A percentile compares a stretch with the other conserved stretches of the same genome.
phyloP scores from a whole-genome alignment of 35 echinoderm and acorn worm species.

The Stichopus chloronotus region DNA sequence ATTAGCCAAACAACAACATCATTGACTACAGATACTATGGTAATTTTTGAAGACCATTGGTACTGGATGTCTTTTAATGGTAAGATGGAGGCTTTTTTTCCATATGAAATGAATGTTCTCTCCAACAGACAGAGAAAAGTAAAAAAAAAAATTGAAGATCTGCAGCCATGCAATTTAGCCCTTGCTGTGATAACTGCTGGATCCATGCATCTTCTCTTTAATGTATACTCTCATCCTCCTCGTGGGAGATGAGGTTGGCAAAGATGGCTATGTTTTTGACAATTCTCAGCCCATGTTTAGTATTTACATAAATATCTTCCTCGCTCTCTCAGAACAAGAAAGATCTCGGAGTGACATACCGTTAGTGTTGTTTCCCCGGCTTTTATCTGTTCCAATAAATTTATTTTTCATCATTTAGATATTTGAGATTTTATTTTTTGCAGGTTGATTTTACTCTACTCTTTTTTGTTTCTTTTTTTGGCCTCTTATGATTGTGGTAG shows the following conservation, averaged over 20 bases:
- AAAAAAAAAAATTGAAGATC: too few species aligned
- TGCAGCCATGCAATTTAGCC: not conserved
- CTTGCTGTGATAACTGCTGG: not conserved
- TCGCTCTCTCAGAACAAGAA: not conserved
- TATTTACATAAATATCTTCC: slow-evolving; percentile 46
- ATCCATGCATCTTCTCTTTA: not conserved
- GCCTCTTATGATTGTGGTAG: not conserved
- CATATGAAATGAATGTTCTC: not conserved
- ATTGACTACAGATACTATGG: too few species aligned
- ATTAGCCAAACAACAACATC: too few species aligned
- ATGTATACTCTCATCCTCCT: not conserved
- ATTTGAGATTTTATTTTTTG: not conserved
- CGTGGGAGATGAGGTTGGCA: not conserved
- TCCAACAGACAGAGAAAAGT: too few species aligned
- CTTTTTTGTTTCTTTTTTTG: not conserved
- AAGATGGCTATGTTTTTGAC: slow-evolving; percentile 23
- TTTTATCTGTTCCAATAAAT: not conserved
- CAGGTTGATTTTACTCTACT: not conserved
- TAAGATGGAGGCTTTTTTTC: not conserved
- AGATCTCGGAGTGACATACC: not conserved
- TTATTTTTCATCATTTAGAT: not conserved
- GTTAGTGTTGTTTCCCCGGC: too few species aligned
- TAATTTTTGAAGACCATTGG: too few species aligned
- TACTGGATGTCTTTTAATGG: not conserved
- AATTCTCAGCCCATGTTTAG: slow-evolving; percentile 54